These are phyloP conservation scores for Grantiella picta DNA, from an alignment of 2,113 vertebrate species.

Conservation along the genomic window DNA sequence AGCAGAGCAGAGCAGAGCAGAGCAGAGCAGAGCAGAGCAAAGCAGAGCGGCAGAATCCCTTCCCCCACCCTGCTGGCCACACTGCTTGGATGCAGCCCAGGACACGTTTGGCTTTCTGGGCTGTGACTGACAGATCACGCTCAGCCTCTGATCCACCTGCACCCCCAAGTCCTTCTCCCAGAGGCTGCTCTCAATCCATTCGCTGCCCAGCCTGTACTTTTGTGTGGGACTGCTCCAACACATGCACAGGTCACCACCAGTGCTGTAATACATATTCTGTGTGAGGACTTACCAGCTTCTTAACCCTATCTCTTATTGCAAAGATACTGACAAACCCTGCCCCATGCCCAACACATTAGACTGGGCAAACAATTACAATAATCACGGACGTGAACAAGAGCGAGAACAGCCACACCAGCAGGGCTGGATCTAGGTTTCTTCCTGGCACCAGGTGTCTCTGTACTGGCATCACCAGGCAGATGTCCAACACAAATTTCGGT, in stretches of 20 bases:
- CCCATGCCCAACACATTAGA: background rate
- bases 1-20: background rate
- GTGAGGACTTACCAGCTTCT: background rate
- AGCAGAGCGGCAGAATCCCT: background rate
- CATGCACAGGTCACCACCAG: background rate
- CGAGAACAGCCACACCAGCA: background rate
- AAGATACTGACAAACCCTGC: background rate
- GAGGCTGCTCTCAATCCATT: background rate
- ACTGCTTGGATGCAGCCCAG: background rate
- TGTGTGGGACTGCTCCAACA: background rate
- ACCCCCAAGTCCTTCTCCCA: background rate
- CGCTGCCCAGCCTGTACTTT: background rate
- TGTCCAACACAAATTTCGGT: fast-evolving
- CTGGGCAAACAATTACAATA: background rate
- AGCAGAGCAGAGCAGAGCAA: too few species aligned
- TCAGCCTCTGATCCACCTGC: background rate
- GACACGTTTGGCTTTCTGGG: background rate
- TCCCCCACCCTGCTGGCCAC: background rate
- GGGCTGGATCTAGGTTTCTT: background rate
- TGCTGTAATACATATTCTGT: background rate
- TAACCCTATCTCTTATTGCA: background rate
- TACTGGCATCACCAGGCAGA: background rate
- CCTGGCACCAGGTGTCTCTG: background rate
- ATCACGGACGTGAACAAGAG: background rate
- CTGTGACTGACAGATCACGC: background rate